Evolutionary conservation across 2,113 vertebrate species (phyloP).

Genomic region (Zeus faber): DNA sequence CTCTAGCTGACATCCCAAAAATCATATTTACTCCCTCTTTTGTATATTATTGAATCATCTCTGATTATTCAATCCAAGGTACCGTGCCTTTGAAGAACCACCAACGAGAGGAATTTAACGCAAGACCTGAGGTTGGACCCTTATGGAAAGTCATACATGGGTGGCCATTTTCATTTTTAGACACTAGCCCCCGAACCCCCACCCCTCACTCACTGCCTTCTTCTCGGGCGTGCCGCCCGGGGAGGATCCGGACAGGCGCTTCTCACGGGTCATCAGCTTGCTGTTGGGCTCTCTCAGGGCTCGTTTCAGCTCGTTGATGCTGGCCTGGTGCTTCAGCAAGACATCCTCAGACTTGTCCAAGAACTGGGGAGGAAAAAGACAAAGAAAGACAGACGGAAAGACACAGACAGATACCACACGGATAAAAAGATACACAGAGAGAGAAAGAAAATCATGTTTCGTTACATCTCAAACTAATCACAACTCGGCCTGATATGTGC

Average conservation of each 20-base stretch:
- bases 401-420: neutral
- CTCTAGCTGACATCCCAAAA: neutral
- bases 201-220: conserved; percentile 76
- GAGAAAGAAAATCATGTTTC: neutral
- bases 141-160: conserved; percentile 27
- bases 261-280: conserved; percentile 88
- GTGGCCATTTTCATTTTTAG: no score
- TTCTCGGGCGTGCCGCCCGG: conserved; percentile 87
- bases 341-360: conserved; percentile 95
- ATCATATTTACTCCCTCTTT: neutral
- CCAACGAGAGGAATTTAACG: conserved; percentile 9
- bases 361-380: conserved; percentile 73
- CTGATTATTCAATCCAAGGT: no score
- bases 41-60: neutral
- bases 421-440: neutral
- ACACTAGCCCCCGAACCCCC: no score
- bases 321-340: conserved; percentile 97
- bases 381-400: neutral
- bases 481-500: conserved; percentile 10
- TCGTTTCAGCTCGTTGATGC: conserved; percentile 97
- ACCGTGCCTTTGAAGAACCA: no score
- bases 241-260: conserved; percentile 84
- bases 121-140: conserved; percentile 13
- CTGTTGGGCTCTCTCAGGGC: conserved; percentile 94
- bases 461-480: neutral